Conservation (phyloP, 1,140 invertebrate species). For the Teleogryllus occipitalis region DNA sequence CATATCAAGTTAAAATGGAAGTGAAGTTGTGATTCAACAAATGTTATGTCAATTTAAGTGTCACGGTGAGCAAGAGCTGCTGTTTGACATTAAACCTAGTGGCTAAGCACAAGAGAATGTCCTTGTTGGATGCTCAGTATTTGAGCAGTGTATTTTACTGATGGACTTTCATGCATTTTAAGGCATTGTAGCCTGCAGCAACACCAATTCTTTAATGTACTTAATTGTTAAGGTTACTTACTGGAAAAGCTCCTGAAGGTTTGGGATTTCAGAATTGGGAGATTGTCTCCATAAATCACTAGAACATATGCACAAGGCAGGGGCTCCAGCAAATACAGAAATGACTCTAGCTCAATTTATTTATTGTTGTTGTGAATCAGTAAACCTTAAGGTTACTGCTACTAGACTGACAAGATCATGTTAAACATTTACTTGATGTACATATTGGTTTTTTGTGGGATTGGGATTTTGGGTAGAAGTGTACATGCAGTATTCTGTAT, state of each 20-base stretch:
- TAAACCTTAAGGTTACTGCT: neutral
- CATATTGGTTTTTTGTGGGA: neutral
- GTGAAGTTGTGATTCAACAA: no score
- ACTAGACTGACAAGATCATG: neutral
- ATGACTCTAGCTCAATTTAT: neutral
- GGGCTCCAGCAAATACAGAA: neutral
- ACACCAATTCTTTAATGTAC: conserved; percentile 1
- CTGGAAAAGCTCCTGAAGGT: neutral
- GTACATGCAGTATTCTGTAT: neutral
- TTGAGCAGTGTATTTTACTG: neutral
- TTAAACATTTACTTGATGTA: neutral
- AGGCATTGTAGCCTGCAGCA: neutral
- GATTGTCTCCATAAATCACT: neutral
- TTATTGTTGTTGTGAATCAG: neutral
- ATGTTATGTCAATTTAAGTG: neutral
- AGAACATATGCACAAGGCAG: neutral
- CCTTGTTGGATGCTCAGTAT: neutral
- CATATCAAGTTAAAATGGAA: neutral
- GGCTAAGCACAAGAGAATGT: neutral
- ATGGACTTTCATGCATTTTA: neutral
- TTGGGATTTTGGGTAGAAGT: neutral
- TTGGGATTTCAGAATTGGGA: neutral
- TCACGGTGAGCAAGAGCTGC: neutral
- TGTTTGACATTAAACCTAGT: neutral
- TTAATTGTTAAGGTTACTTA: neutral